phyloP scores from a whole-genome alignment of 2,888 invertebrate species.

The Pseudanteris insignis region DNA sequence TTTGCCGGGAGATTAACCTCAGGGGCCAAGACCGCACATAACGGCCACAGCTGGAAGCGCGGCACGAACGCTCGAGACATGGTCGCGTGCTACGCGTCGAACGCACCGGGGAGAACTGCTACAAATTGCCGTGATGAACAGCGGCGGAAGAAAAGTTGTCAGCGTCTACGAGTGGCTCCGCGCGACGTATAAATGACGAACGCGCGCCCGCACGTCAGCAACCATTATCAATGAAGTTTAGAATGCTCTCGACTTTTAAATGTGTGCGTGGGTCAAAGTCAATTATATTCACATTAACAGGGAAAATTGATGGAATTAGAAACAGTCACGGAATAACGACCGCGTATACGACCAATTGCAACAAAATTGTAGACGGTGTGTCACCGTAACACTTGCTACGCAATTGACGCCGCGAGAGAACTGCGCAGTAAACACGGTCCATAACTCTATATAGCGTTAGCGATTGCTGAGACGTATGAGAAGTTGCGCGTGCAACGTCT shows the following conservation, averaged over 20 bases:
- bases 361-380: conserved; percentile 13
- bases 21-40: conserved; percentile 19
- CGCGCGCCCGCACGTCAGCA: conserved; percentile 16
- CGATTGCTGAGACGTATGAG: no score
- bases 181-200: conserved; percentile 21
- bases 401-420: conserved; percentile 15
- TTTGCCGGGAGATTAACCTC: no score
- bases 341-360: conserved; percentile 23
- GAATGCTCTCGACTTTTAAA: conserved; percentile 8
- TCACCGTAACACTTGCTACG: conserved; percentile 19
- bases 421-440: conserved; percentile 24
- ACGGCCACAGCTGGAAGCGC: conserved; percentile 10
- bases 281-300: no score
- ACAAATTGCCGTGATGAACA: conserved; percentile 24
- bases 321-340: no score
- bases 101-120: conserved; percentile 25
- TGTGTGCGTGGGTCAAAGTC: conserved; percentile 28
- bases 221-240: conserved; percentile 34
- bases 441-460: no score
- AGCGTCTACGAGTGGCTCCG: conserved; percentile 27
- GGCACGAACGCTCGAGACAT: conserved; percentile 19
- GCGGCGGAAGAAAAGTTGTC: conserved; percentile 33
- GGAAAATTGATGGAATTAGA: no score
- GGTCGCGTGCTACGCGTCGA: conserved; percentile 11
- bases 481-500: no score